Evolutionary conservation across 2,797 vertebrate genomes (phyloP).

Genomic region (Pangasius krempfi): DNA sequence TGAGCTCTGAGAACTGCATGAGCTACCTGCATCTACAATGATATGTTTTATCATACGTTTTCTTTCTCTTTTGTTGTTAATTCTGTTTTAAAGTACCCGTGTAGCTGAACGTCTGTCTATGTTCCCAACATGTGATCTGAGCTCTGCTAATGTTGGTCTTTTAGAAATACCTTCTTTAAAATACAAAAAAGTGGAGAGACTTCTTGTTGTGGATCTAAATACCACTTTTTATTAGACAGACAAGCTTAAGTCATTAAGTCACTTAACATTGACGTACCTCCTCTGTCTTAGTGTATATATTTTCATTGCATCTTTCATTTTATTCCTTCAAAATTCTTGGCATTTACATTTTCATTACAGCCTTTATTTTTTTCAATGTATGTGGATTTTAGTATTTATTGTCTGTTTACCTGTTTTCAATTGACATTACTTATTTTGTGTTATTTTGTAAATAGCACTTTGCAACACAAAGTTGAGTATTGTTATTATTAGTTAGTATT

Average conservation of each 20-base stretch:
- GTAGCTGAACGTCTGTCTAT: background rate
- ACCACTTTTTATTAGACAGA: background rate
- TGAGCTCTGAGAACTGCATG: background rate
- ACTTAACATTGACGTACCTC: background rate
- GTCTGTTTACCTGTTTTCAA: background rate
- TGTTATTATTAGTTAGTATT: background rate
- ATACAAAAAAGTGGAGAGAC: background rate
- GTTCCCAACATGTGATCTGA: background rate
- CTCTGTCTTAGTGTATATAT: background rate
- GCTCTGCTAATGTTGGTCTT: background rate
- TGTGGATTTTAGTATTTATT: background rate
- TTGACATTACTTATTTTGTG: background rate
- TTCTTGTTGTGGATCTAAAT: background rate
- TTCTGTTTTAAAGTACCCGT: background rate
- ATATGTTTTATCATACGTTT: background rate
- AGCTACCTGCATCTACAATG: background rate
- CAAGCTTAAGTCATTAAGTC: background rate
- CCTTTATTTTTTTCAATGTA: background rate
- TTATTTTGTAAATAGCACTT: background rate
- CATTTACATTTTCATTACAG: background rate
- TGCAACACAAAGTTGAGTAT: too few relatives aligned
- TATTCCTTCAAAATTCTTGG: background rate
- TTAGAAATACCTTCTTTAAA: background rate
- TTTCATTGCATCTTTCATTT: background rate
- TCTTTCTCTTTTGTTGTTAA: background rate